Evolutionary conservation across 2,888 invertebrate genomes (phyloP).

Genomic region (Drosophila ustulata): DNA sequence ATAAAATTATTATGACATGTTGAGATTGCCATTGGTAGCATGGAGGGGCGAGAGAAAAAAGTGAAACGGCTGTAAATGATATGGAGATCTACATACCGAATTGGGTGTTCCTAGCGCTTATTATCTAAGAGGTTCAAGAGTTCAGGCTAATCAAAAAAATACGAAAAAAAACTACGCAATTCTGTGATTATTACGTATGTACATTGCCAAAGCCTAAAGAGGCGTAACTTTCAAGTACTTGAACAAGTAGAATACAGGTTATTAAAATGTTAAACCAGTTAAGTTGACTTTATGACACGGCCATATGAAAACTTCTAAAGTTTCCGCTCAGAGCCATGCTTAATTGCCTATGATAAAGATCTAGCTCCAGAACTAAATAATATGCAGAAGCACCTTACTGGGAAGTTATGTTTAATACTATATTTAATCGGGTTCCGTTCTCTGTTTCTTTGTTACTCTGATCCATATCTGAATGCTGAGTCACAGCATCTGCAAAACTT

Average conservation of each 20-base stretch:
- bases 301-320: not conserved
- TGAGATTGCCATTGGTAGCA: not conserved
- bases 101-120: not conserved
- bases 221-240: not conserved
- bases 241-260: not conserved
- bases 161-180: not conserved
- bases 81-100: not conserved
- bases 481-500: conserved; percentile 5
- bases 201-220: not conserved
- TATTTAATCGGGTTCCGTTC: not conserved
- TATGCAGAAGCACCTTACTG: not conserved
- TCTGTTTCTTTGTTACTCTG: conserved; percentile 2
- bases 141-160: not conserved
- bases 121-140: not conserved
- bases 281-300: not conserved
- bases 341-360: not conserved
- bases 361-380: not conserved
- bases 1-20: conserved; percentile 4
- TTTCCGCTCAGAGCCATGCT: not conserved
- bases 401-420: not conserved
- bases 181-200: not conserved
- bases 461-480: not conserved
- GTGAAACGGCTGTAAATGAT: not conserved
- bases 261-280: conserved; percentile 5
- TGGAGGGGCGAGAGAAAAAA: not conserved